Conservation (phyloP, 2,888 invertebrate genomes). For the Euproctis similis region DNA sequence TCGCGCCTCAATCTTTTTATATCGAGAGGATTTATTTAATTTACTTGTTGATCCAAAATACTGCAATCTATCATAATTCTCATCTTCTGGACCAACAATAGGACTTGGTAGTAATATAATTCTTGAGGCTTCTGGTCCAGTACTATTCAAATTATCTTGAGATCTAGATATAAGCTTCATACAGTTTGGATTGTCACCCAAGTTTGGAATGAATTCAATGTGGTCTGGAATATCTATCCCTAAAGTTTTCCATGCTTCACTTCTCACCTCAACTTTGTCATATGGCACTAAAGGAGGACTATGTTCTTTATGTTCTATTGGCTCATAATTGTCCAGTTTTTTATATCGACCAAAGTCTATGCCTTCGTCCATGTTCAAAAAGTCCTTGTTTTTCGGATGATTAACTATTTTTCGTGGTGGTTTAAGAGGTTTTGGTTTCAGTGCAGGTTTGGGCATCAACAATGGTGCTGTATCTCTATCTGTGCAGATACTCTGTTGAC, state of each 20-base stretch:
- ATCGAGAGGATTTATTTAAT: constrained; percentile 76
- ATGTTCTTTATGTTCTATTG: constrained; percentile 63
- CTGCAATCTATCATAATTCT: constrained; percentile 86
- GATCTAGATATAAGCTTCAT: constrained; percentile 70
- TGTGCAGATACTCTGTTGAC: constrained; percentile 50
- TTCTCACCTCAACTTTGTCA: constrained; percentile 85
- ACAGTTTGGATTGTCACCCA: constrained; percentile 62
- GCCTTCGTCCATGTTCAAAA: constrained; percentile 57
- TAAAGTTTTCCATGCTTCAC: constrained; percentile 87
- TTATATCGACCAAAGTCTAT: constrained; percentile 71
- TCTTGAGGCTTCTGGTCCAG: constrained; percentile 68
- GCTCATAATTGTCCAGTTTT: constrained; percentile 70
- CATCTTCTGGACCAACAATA: constrained; percentile 67
- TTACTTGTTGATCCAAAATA: constrained; percentile 87
- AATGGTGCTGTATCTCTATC: constrained; percentile 63
- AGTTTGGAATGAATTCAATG: constrained; percentile 76
- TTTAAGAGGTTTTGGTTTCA: constrained; percentile 78
- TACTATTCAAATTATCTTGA: constrained; percentile 62
- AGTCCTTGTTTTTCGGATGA: constrained; percentile 54
- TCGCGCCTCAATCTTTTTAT: constrained; percentile 81
- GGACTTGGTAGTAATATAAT: constrained; percentile 73
- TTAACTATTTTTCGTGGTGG: constrained; percentile 77
- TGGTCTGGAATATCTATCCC: constrained; percentile 85
- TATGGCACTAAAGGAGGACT: constrained; percentile 74
- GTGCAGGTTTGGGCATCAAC: constrained; percentile 72